These are phyloP conservation scores for Balearica regulorum DNA, from an alignment of 2,797 vertebrate genomes.

Conservation along the genomic window DNA sequence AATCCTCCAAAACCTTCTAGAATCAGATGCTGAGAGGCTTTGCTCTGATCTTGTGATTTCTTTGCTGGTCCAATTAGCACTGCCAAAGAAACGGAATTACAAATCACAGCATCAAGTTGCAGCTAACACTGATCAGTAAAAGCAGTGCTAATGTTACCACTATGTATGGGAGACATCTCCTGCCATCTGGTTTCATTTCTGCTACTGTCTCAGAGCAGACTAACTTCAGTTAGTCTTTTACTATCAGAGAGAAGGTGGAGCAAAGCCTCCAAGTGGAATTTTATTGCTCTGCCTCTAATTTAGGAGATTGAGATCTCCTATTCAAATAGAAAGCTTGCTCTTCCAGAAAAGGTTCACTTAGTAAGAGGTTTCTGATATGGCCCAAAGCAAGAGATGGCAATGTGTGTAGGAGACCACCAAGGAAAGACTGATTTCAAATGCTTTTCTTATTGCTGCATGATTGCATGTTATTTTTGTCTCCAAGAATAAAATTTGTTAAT, in stretches of 20 bases:
- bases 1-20: background rate
- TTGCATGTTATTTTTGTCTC: background rate
- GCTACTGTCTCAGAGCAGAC: background rate
- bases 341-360: background rate
- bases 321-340: conserved; percentile 2
- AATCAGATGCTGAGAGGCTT: background rate
- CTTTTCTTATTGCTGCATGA: background rate
- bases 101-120: background rate
- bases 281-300: background rate
- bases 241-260: background rate
- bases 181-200: background rate
- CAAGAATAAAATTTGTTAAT: background rate
- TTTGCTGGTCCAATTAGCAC: background rate
- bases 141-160: background rate
- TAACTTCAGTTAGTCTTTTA: background rate
- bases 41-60: background rate
- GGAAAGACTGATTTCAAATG: background rate
- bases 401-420: background rate
- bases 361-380: background rate
- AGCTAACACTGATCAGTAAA: background rate
- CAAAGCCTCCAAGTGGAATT: background rate
- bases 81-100: background rate
- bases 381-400: background rate
- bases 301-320: background rate
- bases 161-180: background rate